Conservation (phyloP, 2,888 invertebrate genomes). For the Chloroclysta siterata region DNA sequence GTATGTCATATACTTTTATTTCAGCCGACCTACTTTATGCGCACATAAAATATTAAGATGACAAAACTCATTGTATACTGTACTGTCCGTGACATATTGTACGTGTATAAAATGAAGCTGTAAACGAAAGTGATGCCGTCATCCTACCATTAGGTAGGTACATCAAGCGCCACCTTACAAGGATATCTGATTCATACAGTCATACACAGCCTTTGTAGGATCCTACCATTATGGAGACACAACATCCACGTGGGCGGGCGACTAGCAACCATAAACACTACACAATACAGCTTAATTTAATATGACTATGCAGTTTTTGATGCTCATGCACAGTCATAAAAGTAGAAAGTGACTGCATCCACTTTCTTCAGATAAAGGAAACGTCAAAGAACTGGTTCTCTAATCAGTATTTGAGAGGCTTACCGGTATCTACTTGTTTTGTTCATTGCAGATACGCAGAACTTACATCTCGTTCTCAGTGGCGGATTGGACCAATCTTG, state of each 20-base stretch:
- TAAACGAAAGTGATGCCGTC: constrained; percentile 56
- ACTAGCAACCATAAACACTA: constrained; percentile 42
- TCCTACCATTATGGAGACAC: constrained; percentile 48
- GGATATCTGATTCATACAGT: constrained; percentile 52
- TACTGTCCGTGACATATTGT: neutral
- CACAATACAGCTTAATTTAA: constrained; percentile 36
- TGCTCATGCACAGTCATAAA: constrained; percentile 39
- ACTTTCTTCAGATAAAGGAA: constrained; percentile 28
- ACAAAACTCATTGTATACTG: too few relatives aligned
- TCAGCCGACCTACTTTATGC: too few relatives aligned
- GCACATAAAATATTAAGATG: too few relatives aligned
- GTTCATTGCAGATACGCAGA: neutral
- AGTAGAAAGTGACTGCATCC: constrained; percentile 47
- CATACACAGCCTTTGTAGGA: constrained; percentile 29
- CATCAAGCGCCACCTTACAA: constrained; percentile 45
- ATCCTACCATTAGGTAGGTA: constrained; percentile 20
- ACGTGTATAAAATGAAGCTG: constrained; percentile 19
- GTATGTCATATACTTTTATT: too few relatives aligned
- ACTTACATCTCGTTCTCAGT: too few relatives aligned
- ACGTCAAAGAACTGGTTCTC: constrained; percentile 4
- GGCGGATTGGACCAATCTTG: too few relatives aligned
- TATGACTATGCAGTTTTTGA: constrained; percentile 42
- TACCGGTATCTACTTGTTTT: neutral
- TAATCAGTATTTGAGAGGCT: neutral
- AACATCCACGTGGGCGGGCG: constrained; percentile 43